Evolutionary conservation across 2,113 vertebrate species (phyloP).

Genomic region (Rhagologus leucostigma): DNA sequence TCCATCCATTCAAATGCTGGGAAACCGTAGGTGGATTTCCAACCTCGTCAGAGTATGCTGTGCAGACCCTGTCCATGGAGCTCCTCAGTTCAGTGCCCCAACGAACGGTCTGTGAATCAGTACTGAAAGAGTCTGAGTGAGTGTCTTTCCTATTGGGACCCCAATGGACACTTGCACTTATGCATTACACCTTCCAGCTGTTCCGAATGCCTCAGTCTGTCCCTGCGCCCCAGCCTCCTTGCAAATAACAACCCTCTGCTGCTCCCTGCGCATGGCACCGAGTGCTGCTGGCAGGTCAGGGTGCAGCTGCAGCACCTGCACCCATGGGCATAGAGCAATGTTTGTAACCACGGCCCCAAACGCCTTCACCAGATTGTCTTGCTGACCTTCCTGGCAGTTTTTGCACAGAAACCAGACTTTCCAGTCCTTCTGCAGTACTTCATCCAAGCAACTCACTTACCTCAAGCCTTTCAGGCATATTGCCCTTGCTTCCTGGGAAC

Average conservation of each 20-base stretch:
- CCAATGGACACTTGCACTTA: not conserved
- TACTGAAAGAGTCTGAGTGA: not conserved
- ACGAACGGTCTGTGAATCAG: not conserved
- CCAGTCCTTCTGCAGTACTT: not conserved
- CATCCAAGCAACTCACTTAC: not conserved
- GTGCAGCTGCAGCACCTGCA: not conserved
- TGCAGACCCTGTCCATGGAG: not conserved
- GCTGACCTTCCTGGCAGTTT: not conserved
- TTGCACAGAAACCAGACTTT: not conserved
- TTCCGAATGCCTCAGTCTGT: not conserved
- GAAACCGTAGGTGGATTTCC: not conserved
- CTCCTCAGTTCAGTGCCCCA: not conserved
- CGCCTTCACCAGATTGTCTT: not conserved
- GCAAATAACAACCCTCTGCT: not conserved
- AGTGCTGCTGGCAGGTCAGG: not conserved
- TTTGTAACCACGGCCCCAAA: not conserved
- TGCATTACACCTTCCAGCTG: not conserved
- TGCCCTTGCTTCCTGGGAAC: not conserved
- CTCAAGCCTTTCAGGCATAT: not conserved
- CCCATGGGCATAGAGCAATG: rapidly evolving
- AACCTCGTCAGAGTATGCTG: not conserved
- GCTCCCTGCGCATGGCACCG: not conserved
- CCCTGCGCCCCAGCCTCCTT: not conserved
- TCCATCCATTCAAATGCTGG: not conserved
- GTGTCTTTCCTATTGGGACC: not conserved